phyloP scores from a whole-genome alignment of 2,888 invertebrate species.

The Neuroscelio doddi region DNA sequence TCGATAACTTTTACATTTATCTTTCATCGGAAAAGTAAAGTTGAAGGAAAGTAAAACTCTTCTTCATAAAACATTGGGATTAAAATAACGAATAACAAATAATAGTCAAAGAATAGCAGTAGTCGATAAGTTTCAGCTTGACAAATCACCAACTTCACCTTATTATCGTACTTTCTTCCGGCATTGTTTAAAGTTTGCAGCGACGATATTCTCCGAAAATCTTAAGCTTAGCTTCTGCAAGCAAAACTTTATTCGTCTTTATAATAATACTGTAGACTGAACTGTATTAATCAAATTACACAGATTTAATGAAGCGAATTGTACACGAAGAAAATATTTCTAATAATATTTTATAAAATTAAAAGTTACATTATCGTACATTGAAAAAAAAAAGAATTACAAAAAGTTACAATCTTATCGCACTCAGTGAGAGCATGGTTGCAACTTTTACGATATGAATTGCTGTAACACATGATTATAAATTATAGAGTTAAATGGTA shows the following conservation, averaged over 20 bases:
- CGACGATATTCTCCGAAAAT: slow-evolving; percentile 27
- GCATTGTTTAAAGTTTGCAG: slow-evolving; percentile 21
- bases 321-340: too few species aligned
- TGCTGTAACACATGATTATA: too few species aligned
- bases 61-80: slow-evolving; percentile 1
- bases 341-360: too few species aligned
- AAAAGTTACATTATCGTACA: too few species aligned
- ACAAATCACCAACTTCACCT: slow-evolving; percentile 23
- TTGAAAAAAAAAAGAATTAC: too few species aligned
- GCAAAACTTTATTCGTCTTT: slow-evolving; percentile 28
- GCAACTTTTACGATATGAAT: too few species aligned
- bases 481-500: too few species aligned
- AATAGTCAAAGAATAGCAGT: slow-evolving; percentile 11
- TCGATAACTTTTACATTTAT: slow-evolving; percentile 5
- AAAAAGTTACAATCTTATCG: too few species aligned
- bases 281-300: slow-evolving; percentile 32
- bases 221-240: slow-evolving; percentile 21
- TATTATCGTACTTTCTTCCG: slow-evolving; percentile 31
- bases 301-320: slow-evolving; percentile 25
- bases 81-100: slow-evolving; percentile 14
- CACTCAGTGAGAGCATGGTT: too few species aligned
- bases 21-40: neutral
- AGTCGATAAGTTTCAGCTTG: slow-evolving; percentile 13
- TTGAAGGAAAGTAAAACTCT: neutral
- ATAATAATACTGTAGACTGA: slow-evolving; percentile 17